Base-by-base conservation (phyloP, 2,113 vertebrate species). In the Spilogale gracilis region DNA sequence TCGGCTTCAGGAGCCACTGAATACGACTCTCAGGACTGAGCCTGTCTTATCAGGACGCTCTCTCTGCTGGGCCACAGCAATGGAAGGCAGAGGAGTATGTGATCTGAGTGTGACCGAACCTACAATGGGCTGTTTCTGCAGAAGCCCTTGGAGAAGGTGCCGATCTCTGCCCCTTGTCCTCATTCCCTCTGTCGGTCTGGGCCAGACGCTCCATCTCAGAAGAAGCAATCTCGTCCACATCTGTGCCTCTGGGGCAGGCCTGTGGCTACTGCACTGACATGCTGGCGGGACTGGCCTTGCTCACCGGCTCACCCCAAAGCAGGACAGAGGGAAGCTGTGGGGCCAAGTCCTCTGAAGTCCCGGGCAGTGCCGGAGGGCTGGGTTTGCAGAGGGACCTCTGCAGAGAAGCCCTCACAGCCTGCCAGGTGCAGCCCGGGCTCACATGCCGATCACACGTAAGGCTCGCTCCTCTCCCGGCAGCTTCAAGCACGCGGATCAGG, bases 251-350 rank as follows among this genome's bases (percentile, higher is more conserved):
- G 25, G 30, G 8, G 2, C 78, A 56, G 23, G 4, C 78, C 30
- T 3, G 5, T 79, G 27, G 27, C 27, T 18, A 0, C 9, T 1
- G 14, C 5, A 16, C 17, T 1, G 76, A 8, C 16, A 9, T 16
- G 9, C 76, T 9, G 27, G 48, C 23, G 5, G 16, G 27, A 30
- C 27, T 13, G 16, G 48, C 27, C 27, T 32, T 18, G 16, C 27
- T 52, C 30, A 2, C 1, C 30, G 11, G 10, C 50, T 80, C 30
- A 5, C 1, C 18, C 17, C 2, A 18, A 56, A 18, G 30, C 3
- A 3, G 5, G 18, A 10, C 13, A 45, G 25, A 50, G 25, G 45
- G 74, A 52, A 17, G 25, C 74, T 50, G 74, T 16, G 48, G 48
- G 76, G 27, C 32, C 76, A 6, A 16, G 14, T 18, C 14, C 76